These are phyloP conservation scores for Mormyrus iriodes DNA, from an alignment of 2,113 vertebrate genomes.

Conservation along the genomic window DNA sequence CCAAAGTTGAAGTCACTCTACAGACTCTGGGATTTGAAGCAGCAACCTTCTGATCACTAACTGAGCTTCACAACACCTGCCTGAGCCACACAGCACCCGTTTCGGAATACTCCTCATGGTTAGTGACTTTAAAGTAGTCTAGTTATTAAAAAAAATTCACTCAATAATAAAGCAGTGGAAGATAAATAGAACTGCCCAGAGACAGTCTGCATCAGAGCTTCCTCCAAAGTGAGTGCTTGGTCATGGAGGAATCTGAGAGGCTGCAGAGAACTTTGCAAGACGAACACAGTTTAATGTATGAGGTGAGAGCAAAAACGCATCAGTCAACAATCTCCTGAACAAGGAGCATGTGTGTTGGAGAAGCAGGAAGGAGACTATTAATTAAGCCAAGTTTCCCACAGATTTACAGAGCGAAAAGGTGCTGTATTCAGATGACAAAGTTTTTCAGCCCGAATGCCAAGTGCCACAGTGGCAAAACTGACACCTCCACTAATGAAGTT, in stretches of 20 bases:
- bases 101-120: background rate
- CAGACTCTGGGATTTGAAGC: background rate
- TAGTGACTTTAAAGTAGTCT: background rate
- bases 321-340: background rate
- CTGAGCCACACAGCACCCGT: background rate
- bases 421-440: background rate
- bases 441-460: background rate
- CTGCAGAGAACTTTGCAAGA: background rate
- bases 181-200: background rate
- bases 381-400: background rate
- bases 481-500: background rate
- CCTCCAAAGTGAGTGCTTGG: background rate
- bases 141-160: background rate
- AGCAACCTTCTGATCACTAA: background rate
- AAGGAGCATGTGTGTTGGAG: background rate
- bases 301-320: background rate
- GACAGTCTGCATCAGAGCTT: background rate
- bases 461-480: background rate
- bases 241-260: background rate
- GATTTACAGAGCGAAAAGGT: background rate
- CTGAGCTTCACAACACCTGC: no score
- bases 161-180: background rate
- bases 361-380: background rate
- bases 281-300: background rate
- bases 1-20: background rate